These are phyloP conservation scores for Drosophila anomelani DNA, from an alignment of 2,888 invertebrate species.

Conservation along the genomic window DNA sequence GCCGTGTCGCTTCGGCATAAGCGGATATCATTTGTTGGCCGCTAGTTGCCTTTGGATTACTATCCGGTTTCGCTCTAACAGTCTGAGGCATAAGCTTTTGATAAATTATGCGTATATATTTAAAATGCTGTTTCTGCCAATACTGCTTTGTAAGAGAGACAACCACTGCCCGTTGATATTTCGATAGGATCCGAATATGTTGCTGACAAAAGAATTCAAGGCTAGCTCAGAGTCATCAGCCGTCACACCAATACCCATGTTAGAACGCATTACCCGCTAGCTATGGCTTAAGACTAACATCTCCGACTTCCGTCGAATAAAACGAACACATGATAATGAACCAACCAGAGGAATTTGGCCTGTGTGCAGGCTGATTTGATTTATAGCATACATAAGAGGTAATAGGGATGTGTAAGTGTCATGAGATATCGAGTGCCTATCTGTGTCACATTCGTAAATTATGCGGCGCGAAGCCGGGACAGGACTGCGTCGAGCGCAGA, in stretches of 20 bases:
- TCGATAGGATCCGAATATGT: slow-evolving; percentile 19
- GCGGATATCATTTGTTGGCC: slow-evolving; percentile 67
- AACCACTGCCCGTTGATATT: slow-evolving; percentile 16
- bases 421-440: slow-evolving; percentile 44
- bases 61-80: slow-evolving; percentile 67
- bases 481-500: slow-evolving; percentile 47
- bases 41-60: slow-evolving; percentile 37
- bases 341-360: not conserved
- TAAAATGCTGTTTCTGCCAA: slow-evolving; percentile 29
- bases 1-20: slow-evolving; percentile 42
- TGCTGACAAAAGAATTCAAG: slow-evolving; percentile 29
- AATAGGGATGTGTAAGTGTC: slow-evolving; percentile 32
- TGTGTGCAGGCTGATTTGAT: slow-evolving; percentile 4
- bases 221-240: slow-evolving; percentile 15
- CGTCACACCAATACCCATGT: slow-evolving; percentile 3
- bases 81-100: slow-evolving; percentile 20
- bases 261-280: slow-evolving; percentile 1
- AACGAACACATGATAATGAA: slow-evolving; percentile 1
- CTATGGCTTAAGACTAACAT: not conserved
- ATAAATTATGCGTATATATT: slow-evolving; percentile 44
- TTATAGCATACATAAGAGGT: slow-evolving; percentile 5
- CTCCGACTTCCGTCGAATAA: not conserved
- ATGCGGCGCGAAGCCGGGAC: slow-evolving; percentile 42
- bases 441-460: slow-evolving; percentile 57
- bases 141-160: slow-evolving; percentile 22